Evolutionary conservation across 1,140 invertebrate genomes (phyloP).

Genomic region (Nymphalis io): DNA sequence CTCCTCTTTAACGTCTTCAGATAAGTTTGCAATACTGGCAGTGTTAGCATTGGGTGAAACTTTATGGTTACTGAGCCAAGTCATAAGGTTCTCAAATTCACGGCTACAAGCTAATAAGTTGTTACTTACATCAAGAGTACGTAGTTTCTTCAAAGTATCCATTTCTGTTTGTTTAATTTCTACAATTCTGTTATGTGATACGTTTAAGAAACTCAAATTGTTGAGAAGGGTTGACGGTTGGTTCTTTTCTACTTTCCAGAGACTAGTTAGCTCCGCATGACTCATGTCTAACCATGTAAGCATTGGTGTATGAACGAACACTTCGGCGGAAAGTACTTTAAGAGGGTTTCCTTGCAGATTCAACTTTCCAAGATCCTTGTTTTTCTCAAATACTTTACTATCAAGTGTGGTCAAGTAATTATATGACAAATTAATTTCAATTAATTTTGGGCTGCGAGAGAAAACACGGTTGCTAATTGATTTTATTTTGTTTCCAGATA

Average conservation of each 20-base stretch:
- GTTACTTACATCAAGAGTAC: conserved; percentile 82
- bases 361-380: conserved; percentile 83
- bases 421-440: conserved; percentile 85
- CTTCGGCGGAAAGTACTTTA: conserved; percentile 83
- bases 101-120: conserved; percentile 85
- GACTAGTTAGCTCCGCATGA: conserved; percentile 82
- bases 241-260: conserved; percentile 83
- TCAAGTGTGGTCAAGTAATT: conserved; percentile 83
- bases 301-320: conserved; percentile 82
- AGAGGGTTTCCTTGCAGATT: conserved; percentile 87
- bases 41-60: conserved; percentile 74
- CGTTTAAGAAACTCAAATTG: conserved; percentile 81
- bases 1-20: conserved; percentile 66
- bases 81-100: conserved; percentile 82
- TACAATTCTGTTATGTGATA: conserved; percentile 82
- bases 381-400: conserved; percentile 83
- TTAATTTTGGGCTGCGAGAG: conserved; percentile 80
- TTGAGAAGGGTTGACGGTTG: conserved; percentile 67
- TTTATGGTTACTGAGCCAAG: conserved; percentile 79
- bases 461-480: conserved; percentile 77
- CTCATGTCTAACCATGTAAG: conserved; percentile 83
- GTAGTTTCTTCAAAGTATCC: conserved; percentile 82
- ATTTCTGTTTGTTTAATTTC: conserved; percentile 81
- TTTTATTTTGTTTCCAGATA: conserved; percentile 84
- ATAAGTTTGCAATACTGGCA: conserved; percentile 74